These are phyloP conservation scores for Trissolcus basalis DNA, from an alignment of 1,140 invertebrate genomes.

Conservation along the genomic window DNA sequence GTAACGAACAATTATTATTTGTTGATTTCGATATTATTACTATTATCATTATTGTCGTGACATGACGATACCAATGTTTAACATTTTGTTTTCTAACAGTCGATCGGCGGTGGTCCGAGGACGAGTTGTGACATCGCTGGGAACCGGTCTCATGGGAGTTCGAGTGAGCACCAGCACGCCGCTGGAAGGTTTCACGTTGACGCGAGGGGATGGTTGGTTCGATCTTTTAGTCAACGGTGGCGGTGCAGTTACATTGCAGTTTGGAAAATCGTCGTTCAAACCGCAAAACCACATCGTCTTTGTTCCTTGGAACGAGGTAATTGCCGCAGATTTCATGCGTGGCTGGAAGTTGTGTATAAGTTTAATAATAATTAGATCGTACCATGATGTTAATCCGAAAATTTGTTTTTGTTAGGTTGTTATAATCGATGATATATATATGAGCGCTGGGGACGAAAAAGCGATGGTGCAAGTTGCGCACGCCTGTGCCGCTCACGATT, in stretches of 20 bases:
- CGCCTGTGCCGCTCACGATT: conserved; percentile 92
- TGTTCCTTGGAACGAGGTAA: conserved; percentile 97
- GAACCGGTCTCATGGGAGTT: conserved; percentile 94
- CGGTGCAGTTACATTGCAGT: conserved; percentile 94
- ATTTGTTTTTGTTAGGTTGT: conserved; percentile 80
- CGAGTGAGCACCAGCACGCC: conserved; percentile 93
- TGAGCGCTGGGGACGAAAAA: conserved; percentile 90
- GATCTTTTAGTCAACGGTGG: conserved; percentile 98
- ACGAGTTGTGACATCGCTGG: conserved; percentile 91
- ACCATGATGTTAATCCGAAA: not conserved
- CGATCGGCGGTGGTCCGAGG: conserved; percentile 97
- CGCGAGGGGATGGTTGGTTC: conserved; percentile 94
- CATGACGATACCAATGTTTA: conserved; percentile 17
- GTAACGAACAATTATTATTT: not conserved
- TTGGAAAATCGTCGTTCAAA: conserved; percentile 94
- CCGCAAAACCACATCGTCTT: conserved; percentile 93
- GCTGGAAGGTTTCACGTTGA: conserved; percentile 95
- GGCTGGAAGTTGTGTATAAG: not conserved
- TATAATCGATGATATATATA: conserved; percentile 90
- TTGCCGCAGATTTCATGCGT: conserved; percentile 35
- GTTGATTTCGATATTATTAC: not conserved
- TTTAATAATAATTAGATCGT: not conserved
- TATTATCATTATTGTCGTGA: not conserved
- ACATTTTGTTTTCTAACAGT: conserved; percentile 76
- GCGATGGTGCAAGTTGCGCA: conserved; percentile 79